Conservation (phyloP, 2,888 invertebrate species). For the Patella pellucida region DNA sequence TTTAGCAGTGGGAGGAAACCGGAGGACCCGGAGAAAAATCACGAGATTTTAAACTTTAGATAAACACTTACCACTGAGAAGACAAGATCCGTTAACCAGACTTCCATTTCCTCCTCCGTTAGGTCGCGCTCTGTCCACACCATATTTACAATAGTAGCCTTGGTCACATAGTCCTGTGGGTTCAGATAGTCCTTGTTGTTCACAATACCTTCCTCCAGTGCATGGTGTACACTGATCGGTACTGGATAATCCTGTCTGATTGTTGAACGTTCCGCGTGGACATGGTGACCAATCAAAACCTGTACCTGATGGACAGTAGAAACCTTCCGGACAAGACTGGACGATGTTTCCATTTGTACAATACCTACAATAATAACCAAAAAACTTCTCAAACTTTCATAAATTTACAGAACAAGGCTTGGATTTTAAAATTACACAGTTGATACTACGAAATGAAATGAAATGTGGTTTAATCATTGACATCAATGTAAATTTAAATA, state of each 20-base stretch:
- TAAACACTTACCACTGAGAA: constrained; percentile 32
- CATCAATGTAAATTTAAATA: too few species aligned
- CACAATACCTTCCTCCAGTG: constrained; percentile 65
- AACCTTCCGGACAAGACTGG: constrained; percentile 58
- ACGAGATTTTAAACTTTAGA: too few species aligned
- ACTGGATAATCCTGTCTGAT: constrained; percentile 57
- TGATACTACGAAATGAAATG: too few species aligned
- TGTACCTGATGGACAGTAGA: constrained; percentile 65
- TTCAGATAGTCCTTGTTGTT: constrained; percentile 31
- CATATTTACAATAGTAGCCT: constrained; percentile 66
- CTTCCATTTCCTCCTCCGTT: constrained; percentile 39
- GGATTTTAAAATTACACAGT: too few species aligned
- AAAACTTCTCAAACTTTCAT: too few species aligned
- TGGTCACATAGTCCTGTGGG: constrained; percentile 57
- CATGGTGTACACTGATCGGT: constrained; percentile 61
- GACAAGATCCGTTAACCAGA: constrained; percentile 44
- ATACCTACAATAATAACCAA: constrained; percentile 51
- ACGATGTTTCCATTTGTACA: constrained; percentile 59
- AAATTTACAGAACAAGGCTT: too few species aligned
- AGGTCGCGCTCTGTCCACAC: constrained; percentile 59
- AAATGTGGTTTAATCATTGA: too few species aligned
- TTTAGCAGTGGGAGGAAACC: too few species aligned
- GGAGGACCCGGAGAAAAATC: too few species aligned
- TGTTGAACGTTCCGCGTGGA: constrained; percentile 66
- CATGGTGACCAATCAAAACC: constrained; percentile 63